phyloP scores from a whole-genome alignment of 2,797 vertebrate species.

The Ctenochaetus hawaiiensis region DNA sequence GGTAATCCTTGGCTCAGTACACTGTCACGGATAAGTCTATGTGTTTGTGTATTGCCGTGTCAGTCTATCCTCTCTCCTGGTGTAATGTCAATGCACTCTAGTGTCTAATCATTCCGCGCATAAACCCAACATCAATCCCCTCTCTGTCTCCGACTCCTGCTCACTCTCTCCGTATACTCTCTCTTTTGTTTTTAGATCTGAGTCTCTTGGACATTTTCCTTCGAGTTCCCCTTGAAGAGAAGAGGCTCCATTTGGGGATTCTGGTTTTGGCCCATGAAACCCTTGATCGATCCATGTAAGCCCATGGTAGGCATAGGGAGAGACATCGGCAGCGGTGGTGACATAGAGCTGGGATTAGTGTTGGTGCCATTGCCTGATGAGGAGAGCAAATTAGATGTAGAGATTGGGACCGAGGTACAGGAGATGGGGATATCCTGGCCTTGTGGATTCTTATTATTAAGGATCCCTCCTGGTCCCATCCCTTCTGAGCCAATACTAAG shows the following conservation, averaged over 20 bases:
- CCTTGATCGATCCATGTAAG: constrained; percentile 87
- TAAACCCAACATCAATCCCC: constrained; percentile 82
- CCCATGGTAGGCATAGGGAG: constrained; percentile 87
- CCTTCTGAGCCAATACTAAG: constrained; percentile 79
- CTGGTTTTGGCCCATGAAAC: constrained; percentile 87
- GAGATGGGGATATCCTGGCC: constrained; percentile 83
- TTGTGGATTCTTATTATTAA: constrained; percentile 83
- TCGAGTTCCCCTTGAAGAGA: constrained; percentile 94
- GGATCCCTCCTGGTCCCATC: constrained; percentile 77
- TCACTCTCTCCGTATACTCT: constrained; percentile 69
- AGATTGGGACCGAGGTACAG: constrained; percentile 84
- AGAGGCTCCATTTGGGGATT: constrained; percentile 92
- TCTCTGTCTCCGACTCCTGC: constrained; percentile 73
- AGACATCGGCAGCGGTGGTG: constrained; percentile 86
- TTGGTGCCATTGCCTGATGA: constrained; percentile 81
- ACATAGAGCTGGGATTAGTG: constrained; percentile 79
- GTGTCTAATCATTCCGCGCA: constrained; percentile 79
- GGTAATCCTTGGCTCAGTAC: constrained; percentile 84
- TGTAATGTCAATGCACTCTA: constrained; percentile 84
- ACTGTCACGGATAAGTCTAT: constrained; percentile 82
- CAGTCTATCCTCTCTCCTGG: constrained; percentile 81
- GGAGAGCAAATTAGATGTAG: constrained; percentile 79
- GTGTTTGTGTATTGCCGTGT: constrained; percentile 81
- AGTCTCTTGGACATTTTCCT: constrained; percentile 98
- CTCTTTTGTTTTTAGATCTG: constrained; percentile 88